These are phyloP conservation scores for Drosophila nr. perissopoda DNA, from an alignment of 2,888 invertebrate genomes.

Conservation along the genomic window DNA sequence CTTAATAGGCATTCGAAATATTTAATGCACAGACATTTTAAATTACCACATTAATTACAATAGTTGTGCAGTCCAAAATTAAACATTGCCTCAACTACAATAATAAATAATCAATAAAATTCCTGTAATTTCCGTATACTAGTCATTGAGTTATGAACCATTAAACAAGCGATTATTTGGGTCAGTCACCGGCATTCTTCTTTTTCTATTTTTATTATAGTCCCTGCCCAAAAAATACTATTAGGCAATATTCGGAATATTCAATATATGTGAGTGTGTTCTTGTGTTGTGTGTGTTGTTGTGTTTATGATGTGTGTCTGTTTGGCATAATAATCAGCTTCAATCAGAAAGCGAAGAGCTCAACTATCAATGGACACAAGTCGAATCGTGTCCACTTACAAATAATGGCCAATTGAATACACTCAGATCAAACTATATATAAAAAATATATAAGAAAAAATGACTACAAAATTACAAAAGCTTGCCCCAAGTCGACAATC, in stretches of 20 bases:
- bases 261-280: constrained; percentile 15
- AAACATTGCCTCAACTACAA: constrained; percentile 20
- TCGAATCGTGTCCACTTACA: background rate
- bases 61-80: constrained; percentile 14
- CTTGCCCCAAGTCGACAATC: too few species aligned
- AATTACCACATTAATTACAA: constrained; percentile 27
- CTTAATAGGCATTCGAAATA: background rate
- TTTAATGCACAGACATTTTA: constrained; percentile 5
- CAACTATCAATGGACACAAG: constrained; percentile 5
- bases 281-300: constrained; percentile 1
- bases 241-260: constrained; percentile 19
- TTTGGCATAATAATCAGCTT: constrained; percentile 37
- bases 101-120: constrained; percentile 49
- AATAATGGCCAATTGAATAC: constrained; percentile 16
- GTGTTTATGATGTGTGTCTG: constrained; percentile 10
- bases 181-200: constrained; percentile 24
- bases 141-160: constrained; percentile 40
- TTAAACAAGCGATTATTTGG: constrained; percentile 29
- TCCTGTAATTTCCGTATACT: constrained; percentile 27
- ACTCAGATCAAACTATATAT: background rate
- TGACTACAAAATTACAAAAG: too few species aligned
- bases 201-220: constrained; percentile 18
- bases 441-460: too few species aligned
- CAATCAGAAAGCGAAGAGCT: constrained; percentile 15
- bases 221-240: constrained; percentile 5